Evolutionary conservation across 2,113 vertebrate genomes (phyloP).

Genomic region (Alectura lathami): DNA sequence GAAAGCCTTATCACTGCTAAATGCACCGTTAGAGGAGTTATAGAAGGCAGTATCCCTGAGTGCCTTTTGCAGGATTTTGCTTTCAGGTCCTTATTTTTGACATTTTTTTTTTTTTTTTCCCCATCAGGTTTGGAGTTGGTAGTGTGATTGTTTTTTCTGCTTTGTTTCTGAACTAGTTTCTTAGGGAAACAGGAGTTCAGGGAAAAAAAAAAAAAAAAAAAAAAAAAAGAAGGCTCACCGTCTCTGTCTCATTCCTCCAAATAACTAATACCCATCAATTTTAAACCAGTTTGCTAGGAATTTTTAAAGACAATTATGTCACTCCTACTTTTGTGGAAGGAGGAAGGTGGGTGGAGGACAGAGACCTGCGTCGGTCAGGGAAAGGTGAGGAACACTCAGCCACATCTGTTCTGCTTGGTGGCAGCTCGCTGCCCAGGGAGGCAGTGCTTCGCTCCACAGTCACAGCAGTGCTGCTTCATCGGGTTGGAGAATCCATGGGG

Average conservation of each 20-base stretch:
- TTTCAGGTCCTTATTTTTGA: background rate
- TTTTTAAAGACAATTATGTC: background rate
- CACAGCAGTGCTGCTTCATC: background rate
- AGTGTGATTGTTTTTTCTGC: background rate
- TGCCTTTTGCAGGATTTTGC: slow-evolving; percentile 14
- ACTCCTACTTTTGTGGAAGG: background rate
- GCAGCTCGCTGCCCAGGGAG: accelerated
- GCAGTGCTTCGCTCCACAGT: background rate
- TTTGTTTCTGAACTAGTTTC: slow-evolving; percentile 39
- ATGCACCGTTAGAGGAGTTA: background rate
- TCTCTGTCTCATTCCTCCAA: slow-evolving; percentile 38
- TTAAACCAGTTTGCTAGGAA: background rate
- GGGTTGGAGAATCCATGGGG: background rate
- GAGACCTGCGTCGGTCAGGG: background rate
- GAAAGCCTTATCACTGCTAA: slow-evolving; percentile 4
- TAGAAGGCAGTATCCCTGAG: background rate
- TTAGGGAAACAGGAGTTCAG: slow-evolving; percentile 53
- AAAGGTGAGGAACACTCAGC: background rate
- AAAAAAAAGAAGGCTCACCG: slow-evolving; percentile 45
- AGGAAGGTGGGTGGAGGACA: background rate
- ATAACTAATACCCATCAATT: background rate
- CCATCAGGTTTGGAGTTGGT: background rate
- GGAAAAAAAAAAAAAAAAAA: too few relatives aligned
- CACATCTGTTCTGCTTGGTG: accelerated
- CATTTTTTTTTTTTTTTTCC: background rate